Evolutionary conservation across 2,113 vertebrate genomes (phyloP), one percentile per base, ranked within the genome.

Genomic region (Antennarius striatus): DNA sequence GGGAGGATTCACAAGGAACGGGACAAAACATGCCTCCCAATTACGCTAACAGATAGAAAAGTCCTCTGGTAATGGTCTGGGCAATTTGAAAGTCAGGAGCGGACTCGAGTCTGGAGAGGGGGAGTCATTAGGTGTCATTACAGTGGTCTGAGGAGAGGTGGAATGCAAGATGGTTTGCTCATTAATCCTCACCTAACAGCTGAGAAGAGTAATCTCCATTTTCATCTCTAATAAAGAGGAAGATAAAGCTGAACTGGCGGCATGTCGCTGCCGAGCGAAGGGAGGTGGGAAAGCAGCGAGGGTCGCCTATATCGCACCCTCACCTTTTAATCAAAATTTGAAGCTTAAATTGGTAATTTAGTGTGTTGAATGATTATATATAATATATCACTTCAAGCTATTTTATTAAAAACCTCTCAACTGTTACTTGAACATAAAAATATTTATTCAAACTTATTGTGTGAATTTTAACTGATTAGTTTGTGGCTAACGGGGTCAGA

Each of bases 131-230:
- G 64, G 58, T 77, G 80, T 92, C 91, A 88, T 89, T 88, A 90
- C 87, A 81, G 86, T 87, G 91, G 94, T 90, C 84, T 92, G 75
- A 64, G 10, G 71, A 73, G 80, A 72, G 87, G 83, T 79, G 75
- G 65, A 63, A 65, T 81, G 70, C 69, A 36, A 59, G 64, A 63
- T 54, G 29, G 61, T 17, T 58, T 2, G 14, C 69, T 84, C 77
- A 67, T 90, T 88, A 81, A 83, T 83, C 63, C 72, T 74, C 66
- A 71, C 57, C 69, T 52, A 69, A 80, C 71, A 70, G 82, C 61
- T 28, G 70, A 75, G 71, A 76, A 70, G 55, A 58, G 16, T 2
- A 10, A 68, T 70, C 74, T 66, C 71, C 39, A 65, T 77, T 68
- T 79, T 75, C 79, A 74, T 71, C 67, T 65, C 72, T 40, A 77